Conservation (phyloP, 2,113 vertebrate genomes). For the Plecturocebus donacophilus region DNA sequence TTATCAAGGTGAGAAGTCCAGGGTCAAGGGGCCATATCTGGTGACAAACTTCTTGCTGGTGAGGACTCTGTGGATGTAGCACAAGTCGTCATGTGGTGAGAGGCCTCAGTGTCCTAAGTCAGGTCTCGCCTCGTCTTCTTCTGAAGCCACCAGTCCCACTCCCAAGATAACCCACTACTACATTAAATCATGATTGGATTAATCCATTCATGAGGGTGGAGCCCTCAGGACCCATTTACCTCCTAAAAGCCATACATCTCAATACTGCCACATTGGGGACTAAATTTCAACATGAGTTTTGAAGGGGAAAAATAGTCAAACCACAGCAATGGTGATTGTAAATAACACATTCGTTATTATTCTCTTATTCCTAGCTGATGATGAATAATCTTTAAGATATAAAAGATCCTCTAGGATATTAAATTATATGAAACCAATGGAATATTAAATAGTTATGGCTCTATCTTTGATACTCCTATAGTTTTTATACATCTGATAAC, state of each 20-base stretch:
- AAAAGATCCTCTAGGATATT: neutral
- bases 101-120: neutral
- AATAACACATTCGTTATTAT: neutral
- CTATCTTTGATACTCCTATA: neutral
- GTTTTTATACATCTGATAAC: neutral
- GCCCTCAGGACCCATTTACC: neutral
- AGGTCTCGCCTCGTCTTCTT: neutral
- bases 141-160: neutral
- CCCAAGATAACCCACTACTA: neutral
- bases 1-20: neutral
- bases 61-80: neutral
- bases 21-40: neutral
- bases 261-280: neutral
- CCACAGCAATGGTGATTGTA: neutral
- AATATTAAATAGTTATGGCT: neutral
- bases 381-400: constrained; percentile 12
- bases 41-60: neutral
- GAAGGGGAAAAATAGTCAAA: neutral
- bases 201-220: neutral
- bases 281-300: neutral
- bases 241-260: neutral
- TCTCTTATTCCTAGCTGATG: neutral
- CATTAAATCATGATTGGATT: neutral
- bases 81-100: neutral
- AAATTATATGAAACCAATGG: neutral